phyloP scores from a whole-genome alignment of 2,888 invertebrate genomes.

The Dione vanillae region DNA sequence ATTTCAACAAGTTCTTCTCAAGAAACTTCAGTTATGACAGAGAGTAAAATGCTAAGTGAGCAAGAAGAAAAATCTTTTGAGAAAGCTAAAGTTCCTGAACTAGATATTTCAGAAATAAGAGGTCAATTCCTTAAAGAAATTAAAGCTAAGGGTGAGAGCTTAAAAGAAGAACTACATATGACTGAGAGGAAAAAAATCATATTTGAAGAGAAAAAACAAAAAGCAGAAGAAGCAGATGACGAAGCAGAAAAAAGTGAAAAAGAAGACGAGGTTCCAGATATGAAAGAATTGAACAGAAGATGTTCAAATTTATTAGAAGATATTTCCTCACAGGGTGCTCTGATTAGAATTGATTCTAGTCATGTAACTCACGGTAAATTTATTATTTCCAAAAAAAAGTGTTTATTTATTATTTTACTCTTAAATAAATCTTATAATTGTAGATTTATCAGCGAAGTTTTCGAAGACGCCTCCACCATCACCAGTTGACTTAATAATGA shows the following conservation, averaged over 20 bases:
- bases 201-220: conserved; percentile 45
- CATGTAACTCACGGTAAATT: conserved; percentile 77
- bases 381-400: too few relatives aligned
- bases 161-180: conserved; percentile 25
- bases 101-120: conserved; percentile 59
- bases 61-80: conserved; percentile 68
- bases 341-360: conserved; percentile 77
- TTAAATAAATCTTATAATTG: conserved; percentile 47
- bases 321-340: conserved; percentile 76
- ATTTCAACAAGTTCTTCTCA: conserved; percentile 72
- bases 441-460: conserved; percentile 86
- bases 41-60: conserved; percentile 74
- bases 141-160: conserved; percentile 59
- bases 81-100: conserved; percentile 60
- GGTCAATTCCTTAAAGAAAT: conserved; percentile 50
- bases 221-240: conserved; percentile 47
- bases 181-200: conserved; percentile 50
- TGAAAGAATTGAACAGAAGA: conserved; percentile 77
- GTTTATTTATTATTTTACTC: neutral
- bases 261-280: conserved; percentile 70
- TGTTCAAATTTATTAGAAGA: conserved; percentile 81
- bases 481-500: conserved; percentile 86
- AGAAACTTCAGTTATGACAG: conserved; percentile 74
- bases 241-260: conserved; percentile 47
- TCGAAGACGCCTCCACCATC: conserved; percentile 89